Evolutionary conservation across 2,888 invertebrate species (phyloP), one percentile per base, ranked within the genome.

Genomic region (Rhopalosiphum nymphaeae): DNA sequence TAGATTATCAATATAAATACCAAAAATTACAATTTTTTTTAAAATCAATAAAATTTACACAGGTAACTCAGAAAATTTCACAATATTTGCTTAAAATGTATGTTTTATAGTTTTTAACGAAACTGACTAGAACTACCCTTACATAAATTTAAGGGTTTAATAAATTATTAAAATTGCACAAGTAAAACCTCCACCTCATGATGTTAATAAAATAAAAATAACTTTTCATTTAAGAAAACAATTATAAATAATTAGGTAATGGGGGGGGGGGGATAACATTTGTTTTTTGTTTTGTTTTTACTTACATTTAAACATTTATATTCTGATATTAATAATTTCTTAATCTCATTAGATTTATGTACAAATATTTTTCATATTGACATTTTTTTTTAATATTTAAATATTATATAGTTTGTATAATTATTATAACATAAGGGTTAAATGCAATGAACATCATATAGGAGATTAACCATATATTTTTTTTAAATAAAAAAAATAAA

Each of bases 281-380:
- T 67, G 21, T 78, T 42, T 36, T 16, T 67, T 61, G 61, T 94
- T 94, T 94, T 46, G 46, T 84, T 61, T 61, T 90, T 85, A 36
- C 89, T 84, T 90, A 93, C 85, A 93, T 46, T 90, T 94, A 94
- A 86, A 94, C 89, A 93, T 94, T 94, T 94, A 94, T 94, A 94
- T 94, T 94, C 94, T 94, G 94, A 94, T 94, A 94, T 94, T 94
- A 90, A 94, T 94, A 89, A 94, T 94, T 94, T 90, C 90, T 94
- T 94, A 93, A 78, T 94, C 90, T 94, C 61, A 91, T 91, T 94
- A 94, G 85, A 91, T 94, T 94, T 94, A 94, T 94, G 61, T 94
- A 94, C 90, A 94, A 11, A 42, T 94, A 94, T 86, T 94, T 86
- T 94, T 94, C 49, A 49, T 90, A 86, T 91, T 91, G 84, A 90